Base-by-base conservation (phyloP, 2,797 vertebrate genomes). In the Parauchenoglanis punctatus region DNA sequence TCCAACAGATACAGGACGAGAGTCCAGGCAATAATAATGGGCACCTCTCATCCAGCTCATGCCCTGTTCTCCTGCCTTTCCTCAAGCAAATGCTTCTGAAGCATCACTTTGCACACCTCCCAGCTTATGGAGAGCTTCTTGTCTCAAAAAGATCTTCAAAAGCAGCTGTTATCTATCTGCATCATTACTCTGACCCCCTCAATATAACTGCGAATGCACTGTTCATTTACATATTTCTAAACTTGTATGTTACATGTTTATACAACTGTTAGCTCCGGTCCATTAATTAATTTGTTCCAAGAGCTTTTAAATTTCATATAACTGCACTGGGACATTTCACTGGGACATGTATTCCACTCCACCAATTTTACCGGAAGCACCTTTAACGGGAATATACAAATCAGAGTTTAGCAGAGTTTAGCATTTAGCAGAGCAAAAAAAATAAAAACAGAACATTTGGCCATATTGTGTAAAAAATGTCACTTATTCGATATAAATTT, bases 161-260 rank as follows among this genome's bases (percentile, higher is more conserved):
- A 28, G 80, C 80, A 65, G 59, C 56, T 81, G 44, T 49, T 67
- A 56, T 25, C 15, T 56, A 8, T 18, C 67, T 84, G 82, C 82
- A 56, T 35, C 82, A 84, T 56, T 70, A 84, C 65, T 25, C 65
- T 56, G 31, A 84, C 56, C 18, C 28, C 72, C 46, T 84, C 18
- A 70, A 2, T 25, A 28, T 23, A 72, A 25, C 67, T 40, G 65
- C 11, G 58, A 40, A 67, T 13, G 28, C n/a, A 31, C 63, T 54
- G 25, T 70, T 70, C 82, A 70, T 56, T 72, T 72, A 72, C 67
- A 72, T 56, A 56, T 40, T 72, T 84, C 67, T 56, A 70, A 56
- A 84, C 31, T 40, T 58, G 80, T 44, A 63, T 17, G n/a, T 81
- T 81, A n/a, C n/a, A 46, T 61, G 63, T 46, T 81, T 46, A n/a